Conservation (phyloP, 2,113 vertebrate species). For the Mesitornis unicolor region DNA sequence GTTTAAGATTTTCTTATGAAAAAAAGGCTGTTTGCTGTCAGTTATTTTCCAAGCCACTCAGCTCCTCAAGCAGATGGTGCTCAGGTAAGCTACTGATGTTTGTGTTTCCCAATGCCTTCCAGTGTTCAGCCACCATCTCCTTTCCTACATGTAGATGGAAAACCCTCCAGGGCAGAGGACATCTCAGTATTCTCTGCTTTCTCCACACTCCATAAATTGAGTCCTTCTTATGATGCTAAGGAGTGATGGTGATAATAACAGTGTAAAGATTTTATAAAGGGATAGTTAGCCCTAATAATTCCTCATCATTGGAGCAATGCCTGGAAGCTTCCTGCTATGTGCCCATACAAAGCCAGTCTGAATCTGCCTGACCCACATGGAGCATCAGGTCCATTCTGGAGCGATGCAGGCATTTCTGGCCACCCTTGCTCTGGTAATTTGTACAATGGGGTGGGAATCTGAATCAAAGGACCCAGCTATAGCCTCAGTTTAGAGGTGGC, state of each 20-base stretch:
- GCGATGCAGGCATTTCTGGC: not conserved
- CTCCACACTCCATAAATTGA: not conserved
- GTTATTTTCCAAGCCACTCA: not conserved
- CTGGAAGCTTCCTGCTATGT: not conserved
- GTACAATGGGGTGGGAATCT: not conserved
- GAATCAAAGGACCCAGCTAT: not conserved
- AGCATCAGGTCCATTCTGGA: not conserved
- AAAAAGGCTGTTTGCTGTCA: not conserved
- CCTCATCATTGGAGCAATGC: not conserved
- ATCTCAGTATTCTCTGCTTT: not conserved
- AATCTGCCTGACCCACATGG: not conserved
- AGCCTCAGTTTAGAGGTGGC: not conserved
- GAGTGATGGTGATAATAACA: accelerated
- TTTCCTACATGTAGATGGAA: not conserved
- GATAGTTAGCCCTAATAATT: not conserved
- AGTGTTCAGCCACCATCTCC: not conserved
- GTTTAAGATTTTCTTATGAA: not conserved
- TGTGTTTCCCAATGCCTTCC: not conserved
- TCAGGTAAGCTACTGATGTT: not conserved
- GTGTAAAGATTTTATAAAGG: not conserved
- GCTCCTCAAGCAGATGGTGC: not conserved
- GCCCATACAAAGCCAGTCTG: not conserved
- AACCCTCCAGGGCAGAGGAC: not conserved
- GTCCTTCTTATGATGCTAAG: not conserved
- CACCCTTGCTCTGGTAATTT: not conserved